A percentile compares a stretch with the other conserved stretches of the same genome.
These are phyloP conservation scores for Globia sparganii DNA, from an alignment of 2,888 invertebrate species.

Conservation along the genomic window DNA sequence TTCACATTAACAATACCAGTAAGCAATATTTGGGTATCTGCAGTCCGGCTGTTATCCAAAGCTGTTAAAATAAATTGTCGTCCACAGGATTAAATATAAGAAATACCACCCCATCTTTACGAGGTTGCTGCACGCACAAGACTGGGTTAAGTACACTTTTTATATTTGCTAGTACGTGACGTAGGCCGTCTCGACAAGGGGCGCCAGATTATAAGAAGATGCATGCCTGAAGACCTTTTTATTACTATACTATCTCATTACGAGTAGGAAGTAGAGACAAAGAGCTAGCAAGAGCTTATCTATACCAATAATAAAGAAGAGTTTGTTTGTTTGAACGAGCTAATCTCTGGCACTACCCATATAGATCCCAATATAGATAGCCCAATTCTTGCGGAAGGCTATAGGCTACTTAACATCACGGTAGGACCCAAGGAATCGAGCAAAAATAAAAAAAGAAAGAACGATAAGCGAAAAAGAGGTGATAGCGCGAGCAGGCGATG, in stretches of 20 bases:
- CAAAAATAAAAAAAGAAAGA: background rate
- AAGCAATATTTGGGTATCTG: background rate
- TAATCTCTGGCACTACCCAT: background rate
- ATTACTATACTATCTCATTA: conserved; percentile 23
- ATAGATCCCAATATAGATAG: background rate
- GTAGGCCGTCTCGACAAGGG: conserved; percentile 17
- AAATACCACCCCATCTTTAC: conserved; percentile 1
- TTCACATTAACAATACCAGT: background rate
- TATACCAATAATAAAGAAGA: background rate
- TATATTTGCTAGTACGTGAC: conserved; percentile 29
- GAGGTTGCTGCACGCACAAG: conserved; percentile 17
- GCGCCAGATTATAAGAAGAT: conserved; percentile 31
- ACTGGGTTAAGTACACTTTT: conserved; percentile 37
- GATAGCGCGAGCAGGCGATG: background rate
- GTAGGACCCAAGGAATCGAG: background rate
- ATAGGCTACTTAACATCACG: background rate
- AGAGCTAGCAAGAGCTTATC: background rate
- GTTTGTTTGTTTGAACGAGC: too few species aligned
- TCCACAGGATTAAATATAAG: conserved; percentile 19
- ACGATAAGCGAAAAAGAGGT: background rate
- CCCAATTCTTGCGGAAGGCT: background rate
- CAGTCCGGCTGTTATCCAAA: background rate
- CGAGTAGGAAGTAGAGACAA: background rate
- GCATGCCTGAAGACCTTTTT: conserved; percentile 28
- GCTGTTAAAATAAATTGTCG: background rate